Evolutionary conservation across 2,888 invertebrate genomes (phyloP).

Genomic region (Leistus spinibarbis): DNA sequence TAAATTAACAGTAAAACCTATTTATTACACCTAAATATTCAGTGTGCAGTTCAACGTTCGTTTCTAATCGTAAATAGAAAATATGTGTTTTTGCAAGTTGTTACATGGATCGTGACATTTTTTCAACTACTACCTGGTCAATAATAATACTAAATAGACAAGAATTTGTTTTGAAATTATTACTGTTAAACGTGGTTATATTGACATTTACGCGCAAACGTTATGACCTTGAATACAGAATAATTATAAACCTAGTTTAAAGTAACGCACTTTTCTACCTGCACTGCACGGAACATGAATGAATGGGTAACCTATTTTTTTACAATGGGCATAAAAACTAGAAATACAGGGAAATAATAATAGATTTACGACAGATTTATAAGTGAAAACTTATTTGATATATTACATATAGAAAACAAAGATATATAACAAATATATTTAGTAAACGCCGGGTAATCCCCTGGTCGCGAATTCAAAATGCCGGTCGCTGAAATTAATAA

Average conservation of each 20-base stretch:
- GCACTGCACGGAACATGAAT: not conserved
- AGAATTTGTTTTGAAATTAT: not conserved
- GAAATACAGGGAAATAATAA: not conserved
- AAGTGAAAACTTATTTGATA: too few species aligned
- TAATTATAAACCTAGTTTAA: not conserved
- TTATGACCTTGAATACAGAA: constrained; percentile 9
- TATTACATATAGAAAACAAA: too few species aligned
- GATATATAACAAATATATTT: too few species aligned
- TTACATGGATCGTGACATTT: not conserved
- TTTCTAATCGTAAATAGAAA: not conserved
- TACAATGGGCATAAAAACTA: not conserved
- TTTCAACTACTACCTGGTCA: not conserved
- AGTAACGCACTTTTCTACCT: not conserved
- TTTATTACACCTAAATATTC: not conserved
- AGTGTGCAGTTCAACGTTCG: not conserved
- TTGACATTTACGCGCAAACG: constrained; percentile 8
- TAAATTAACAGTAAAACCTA: not conserved
- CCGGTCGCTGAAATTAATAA: not conserved
- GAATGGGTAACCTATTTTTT: not conserved
- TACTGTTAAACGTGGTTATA: constrained; percentile 8
- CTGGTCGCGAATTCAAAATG: not conserved
- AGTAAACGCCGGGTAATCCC: too few species aligned
- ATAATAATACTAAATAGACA: too few species aligned
- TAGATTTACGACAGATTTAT: too few species aligned
- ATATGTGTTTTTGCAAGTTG: not conserved